Evolutionary conservation across 2,113 vertebrate species (phyloP), one percentile per base, ranked within the genome.

Genomic region (Cottus gobio): DNA sequence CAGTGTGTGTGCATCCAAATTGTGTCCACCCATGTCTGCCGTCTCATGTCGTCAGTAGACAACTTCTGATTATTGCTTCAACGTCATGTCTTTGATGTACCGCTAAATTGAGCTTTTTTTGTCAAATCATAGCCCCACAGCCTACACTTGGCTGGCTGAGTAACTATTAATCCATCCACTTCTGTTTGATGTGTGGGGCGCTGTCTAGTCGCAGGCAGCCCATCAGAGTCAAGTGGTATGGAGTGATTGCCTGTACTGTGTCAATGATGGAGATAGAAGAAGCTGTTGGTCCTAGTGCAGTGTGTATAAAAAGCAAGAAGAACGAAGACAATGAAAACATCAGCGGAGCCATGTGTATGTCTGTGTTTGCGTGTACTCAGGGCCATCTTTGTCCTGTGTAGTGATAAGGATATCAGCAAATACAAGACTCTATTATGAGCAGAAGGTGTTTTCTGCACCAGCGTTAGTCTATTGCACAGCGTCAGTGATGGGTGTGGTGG

Each of bases 121-220:
- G 85, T 81, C 71, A 91, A 89, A 92, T 94, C 90, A 85, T 82
- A 88, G 87, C 88, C 81, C 75, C 58, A 37, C 83, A 82, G 89
- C 89, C 87, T 65, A 87, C 85, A 91, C 83, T 93, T 85, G 72
- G 63, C 82, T 62, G 81, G 64, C 79, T 75, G 87, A 85, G 88
- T 92, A 93, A 94, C 90, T 85, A 87, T 91, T 89, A 94, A 95
- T 95, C 92, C 93, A 83, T 64, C 71, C 88, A 85, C 88, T 92
- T 90, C 44, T 81, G 67, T 70, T 85, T 87, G 74, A 91, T 86
- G 87, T 89, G 91, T 84, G 75, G 77, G 80, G 78, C 15, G 66
- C 85, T 85, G 87, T 89, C 87, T 93, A 75, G 81, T 90, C 92
- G 85, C 68, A 79, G 84, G 72, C 83, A 79, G 86, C 80, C 86